Percentiles rank a stretch among this genome's conserved stretches.
Conservation (phyloP, 2,113 vertebrate species). For the Phodopus roborovskii region DNA sequence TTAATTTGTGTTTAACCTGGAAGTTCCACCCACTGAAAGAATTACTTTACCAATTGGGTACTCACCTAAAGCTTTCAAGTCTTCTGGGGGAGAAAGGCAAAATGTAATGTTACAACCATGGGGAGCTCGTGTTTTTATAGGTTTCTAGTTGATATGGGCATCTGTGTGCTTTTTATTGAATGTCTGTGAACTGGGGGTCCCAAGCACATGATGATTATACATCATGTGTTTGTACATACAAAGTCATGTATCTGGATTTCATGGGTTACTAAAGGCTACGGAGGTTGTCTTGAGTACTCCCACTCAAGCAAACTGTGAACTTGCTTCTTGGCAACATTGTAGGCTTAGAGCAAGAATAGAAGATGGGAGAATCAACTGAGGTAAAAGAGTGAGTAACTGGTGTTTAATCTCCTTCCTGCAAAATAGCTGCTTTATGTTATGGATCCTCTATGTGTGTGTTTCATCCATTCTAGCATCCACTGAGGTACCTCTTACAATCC, state of each 20-base stretch:
- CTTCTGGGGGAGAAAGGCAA: slow-evolving; percentile 48
- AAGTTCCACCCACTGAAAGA: slow-evolving; percentile 50
- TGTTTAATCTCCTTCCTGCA: neutral
- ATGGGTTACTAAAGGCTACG: neutral
- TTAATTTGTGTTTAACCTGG: slow-evolving; percentile 62
- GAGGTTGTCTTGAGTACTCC: neutral
- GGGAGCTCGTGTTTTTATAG: neutral
- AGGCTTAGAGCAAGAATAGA: neutral
- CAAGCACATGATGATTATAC: too few species aligned
- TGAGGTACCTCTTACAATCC: neutral
- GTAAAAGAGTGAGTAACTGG: neutral
- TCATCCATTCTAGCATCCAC: neutral
- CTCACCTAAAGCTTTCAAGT: slow-evolving; percentile 43
- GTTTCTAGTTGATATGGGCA: neutral
- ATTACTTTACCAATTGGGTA: neutral
- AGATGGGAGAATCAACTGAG: neutral
- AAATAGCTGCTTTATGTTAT: neutral
- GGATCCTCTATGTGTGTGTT: accelerated
- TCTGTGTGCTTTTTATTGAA: neutral
- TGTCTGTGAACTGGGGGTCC: neutral
- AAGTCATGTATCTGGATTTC: neutral
- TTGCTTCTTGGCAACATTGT: neutral
- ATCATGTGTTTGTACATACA: neutral
- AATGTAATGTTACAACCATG: neutral
- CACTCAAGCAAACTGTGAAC: neutral